A percentile compares a stretch with the other conserved stretches of the same genome.
Conservation (phyloP, 2,797 vertebrate genomes). For the Pipistrellus pipistrellus region DNA sequence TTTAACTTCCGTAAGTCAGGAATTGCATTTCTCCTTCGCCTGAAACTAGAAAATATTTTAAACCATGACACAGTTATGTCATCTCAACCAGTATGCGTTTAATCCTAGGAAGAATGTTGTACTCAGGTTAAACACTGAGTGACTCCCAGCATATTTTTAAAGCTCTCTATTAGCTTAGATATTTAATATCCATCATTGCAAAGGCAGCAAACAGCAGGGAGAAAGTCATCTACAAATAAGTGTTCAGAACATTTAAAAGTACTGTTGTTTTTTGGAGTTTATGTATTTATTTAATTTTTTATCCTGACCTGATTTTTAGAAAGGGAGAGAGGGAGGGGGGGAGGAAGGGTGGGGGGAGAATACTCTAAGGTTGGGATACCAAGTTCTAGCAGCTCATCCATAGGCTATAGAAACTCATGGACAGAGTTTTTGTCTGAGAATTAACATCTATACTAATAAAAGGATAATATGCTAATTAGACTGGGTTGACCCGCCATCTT, state of each 20-base stretch:
- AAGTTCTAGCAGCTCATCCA: background rate
- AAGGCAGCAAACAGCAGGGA: background rate
- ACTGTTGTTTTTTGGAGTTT: background rate
- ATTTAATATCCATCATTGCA: background rate
- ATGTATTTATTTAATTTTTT: background rate
- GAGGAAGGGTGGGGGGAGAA: too few relatives aligned
- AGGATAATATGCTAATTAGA: too few relatives aligned
- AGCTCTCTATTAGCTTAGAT: slow-evolving; percentile 13
- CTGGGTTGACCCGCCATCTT: too few relatives aligned
- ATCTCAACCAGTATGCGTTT: background rate
- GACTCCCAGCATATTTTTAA: background rate
- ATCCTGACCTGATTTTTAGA: background rate
- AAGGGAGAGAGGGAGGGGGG: too few relatives aligned
- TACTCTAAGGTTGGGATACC: background rate
- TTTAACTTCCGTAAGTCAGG: background rate
- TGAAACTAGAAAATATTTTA: background rate
- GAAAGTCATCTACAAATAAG: background rate
- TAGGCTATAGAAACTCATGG: background rate
- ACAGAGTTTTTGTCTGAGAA: background rate
- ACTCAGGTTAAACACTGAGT: background rate
- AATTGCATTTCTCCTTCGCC: background rate
- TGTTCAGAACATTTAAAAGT: slow-evolving; percentile 18
- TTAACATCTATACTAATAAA: too few relatives aligned
- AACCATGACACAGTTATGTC: background rate
- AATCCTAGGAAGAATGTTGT: background rate